A percentile compares a stretch with the other conserved stretches of the same genome.
phyloP scores from a whole-genome alignment of 2,797 vertebrate species.

The Pyrocephalus nanus region DNA sequence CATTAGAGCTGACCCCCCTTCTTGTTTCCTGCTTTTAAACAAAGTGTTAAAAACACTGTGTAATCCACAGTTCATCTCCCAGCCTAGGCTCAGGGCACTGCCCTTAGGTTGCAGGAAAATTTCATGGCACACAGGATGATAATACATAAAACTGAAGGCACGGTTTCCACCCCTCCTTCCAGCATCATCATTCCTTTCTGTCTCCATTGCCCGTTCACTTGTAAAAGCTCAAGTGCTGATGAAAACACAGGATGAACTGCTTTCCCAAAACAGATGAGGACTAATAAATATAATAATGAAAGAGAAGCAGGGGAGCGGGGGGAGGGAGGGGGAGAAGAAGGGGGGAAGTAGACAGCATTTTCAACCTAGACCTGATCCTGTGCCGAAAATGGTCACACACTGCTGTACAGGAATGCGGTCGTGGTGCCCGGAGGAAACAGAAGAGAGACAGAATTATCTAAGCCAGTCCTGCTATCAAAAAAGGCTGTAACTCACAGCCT shows the following conservation, averaged over 20 bases:
- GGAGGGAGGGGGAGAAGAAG: no score
- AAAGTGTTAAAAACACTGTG: neutral
- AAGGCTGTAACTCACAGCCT: neutral
- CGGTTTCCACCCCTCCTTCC: neutral
- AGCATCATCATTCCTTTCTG: neutral
- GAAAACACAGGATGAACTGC: neutral
- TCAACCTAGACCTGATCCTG: neutral
- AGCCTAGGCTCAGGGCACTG: neutral
- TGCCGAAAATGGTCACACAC: neutral
- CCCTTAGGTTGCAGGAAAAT: neutral
- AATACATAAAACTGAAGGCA: neutral
- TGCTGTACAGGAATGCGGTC: neutral
- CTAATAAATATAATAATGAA: constrained; percentile 11
- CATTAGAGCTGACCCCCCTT: neutral
- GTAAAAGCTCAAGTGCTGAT: neutral
- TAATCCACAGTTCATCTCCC: neutral
- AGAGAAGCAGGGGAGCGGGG: no score
- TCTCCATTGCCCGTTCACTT: neutral
- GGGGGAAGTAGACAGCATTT: neutral
- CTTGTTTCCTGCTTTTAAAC: neutral
- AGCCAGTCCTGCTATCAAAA: neutral
- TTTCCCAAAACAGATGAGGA: constrained; percentile 6
- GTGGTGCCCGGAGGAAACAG: neutral
- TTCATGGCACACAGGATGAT: neutral
- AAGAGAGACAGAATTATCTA: constrained; percentile 12